Evolutionary conservation across 2,888 invertebrate species (phyloP).

Genomic region (Leucania comma): DNA sequence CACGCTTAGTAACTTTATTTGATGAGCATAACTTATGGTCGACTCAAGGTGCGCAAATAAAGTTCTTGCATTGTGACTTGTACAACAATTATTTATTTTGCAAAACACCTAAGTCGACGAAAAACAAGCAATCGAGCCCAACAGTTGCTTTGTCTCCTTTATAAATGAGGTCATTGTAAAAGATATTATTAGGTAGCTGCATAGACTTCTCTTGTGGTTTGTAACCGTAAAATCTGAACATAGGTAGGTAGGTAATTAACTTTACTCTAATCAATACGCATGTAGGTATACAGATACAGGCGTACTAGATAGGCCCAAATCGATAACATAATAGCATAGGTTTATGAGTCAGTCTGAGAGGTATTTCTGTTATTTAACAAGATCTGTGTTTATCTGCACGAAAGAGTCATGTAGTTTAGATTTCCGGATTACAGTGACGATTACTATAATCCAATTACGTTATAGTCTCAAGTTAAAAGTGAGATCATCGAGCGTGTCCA

Average conservation of each 20-base stretch:
- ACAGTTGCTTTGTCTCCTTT: background rate
- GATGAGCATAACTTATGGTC: slow-evolving; percentile 16
- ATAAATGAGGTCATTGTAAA: slow-evolving; percentile 6
- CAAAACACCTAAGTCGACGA: background rate
- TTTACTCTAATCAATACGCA: background rate
- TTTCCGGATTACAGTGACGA: background rate
- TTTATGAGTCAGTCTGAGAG: background rate
- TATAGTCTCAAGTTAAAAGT: slow-evolving; percentile 12
- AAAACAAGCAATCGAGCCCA: slow-evolving; percentile 10
- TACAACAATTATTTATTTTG: slow-evolving; percentile 10
- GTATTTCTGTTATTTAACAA: background rate
- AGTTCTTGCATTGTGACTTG: slow-evolving; percentile 6
- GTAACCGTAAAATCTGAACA: slow-evolving; percentile 7
- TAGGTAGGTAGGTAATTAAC: slow-evolving; percentile 1
- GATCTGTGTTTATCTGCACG: slow-evolving; percentile 2
- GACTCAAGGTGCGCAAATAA: slow-evolving; percentile 31
- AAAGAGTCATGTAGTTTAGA: background rate
- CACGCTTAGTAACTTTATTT: slow-evolving; percentile 34
- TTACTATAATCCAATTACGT: slow-evolving; percentile 16
- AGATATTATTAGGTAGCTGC: background rate
- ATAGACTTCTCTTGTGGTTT: background rate
- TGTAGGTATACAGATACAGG: too few relatives aligned
- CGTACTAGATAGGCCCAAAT: background rate
- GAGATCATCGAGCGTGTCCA: slow-evolving; percentile 24
- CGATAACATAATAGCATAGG: slow-evolving; percentile 8